These are phyloP conservation scores for Stichopus horrens DNA, from an alignment of 53 echinoderm and acorn worm genomes.

Conservation along the genomic window DNA sequence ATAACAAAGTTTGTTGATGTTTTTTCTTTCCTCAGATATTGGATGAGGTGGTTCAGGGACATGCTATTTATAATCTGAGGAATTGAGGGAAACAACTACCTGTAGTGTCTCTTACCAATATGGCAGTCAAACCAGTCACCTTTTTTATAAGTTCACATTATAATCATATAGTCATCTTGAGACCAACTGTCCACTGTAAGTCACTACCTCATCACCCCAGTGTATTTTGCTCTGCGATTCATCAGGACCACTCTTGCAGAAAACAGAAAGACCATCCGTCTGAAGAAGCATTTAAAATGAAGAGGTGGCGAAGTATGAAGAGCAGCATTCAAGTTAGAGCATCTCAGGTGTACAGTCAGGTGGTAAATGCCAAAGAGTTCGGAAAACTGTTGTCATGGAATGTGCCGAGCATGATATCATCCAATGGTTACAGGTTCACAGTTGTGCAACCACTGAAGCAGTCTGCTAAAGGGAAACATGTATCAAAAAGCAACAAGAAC, in stretches of 20 bases:
- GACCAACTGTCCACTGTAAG: background rate
- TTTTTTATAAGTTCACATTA: background rate
- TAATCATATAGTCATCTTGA: background rate
- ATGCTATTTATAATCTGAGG: too few relatives aligned
- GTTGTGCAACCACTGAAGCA: background rate
- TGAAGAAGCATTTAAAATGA: background rate
- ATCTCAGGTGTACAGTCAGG: conserved; percentile 28
- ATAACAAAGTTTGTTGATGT: too few relatives aligned
- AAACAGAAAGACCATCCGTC: background rate
- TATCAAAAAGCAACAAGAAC: background rate
- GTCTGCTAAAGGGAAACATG: background rate
- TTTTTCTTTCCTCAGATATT: too few relatives aligned
- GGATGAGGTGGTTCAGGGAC: too few relatives aligned
- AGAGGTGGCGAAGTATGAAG: background rate
- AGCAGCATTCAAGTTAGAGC: background rate
- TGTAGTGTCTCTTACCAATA: background rate
- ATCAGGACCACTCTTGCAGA: background rate
- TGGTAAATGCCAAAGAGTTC: conserved; percentile 33
- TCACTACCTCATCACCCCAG: conserved; percentile 5
- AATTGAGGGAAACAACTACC: too few relatives aligned
- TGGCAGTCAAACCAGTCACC: conserved; percentile 14
- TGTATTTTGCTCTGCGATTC: background rate
- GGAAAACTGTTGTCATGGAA: conserved; percentile 19
- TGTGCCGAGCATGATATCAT: background rate
- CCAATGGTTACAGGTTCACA: background rate